Base-by-base conservation (phyloP, 2,888 invertebrate species). In the Rhingia rostrata region DNA sequence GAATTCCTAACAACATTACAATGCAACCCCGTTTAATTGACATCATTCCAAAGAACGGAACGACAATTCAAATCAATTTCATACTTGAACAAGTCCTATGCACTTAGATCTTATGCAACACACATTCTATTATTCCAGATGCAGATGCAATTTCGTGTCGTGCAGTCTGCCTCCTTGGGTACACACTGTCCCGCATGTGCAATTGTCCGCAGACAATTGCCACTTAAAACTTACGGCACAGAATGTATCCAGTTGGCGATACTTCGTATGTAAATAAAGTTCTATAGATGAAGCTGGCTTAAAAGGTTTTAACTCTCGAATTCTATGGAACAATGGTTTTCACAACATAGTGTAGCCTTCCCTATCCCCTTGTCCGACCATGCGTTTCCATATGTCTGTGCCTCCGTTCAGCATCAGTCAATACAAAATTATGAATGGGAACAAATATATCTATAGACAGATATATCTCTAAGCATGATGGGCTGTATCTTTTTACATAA, bases 161-260 rank as follows among this genome's bases (percentile, higher is more conserved):
- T 30, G 4, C 6, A 10, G 4, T n/a, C 30, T 72, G 41, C 22
- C 54, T 54, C 35, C 39, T 35, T 39, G 63, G 35, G 67, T 12
- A 30, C 32, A 39, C 2, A 35, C 30, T 41, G 43, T 7, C 33
- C 77, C 54, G 69, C 47, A 56, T 70, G 69, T 63, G 45, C 77
- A 78, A 69, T 78, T 78, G 77, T 63, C 69, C 77, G 47, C 54
- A 56, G 67, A 77, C 70, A 70, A 70, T 70, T 70, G 72, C 79
- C 49, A 70, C 78, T 64, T 43, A 12, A 37, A n/a, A 45, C 43
- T 45, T 9, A 10, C 49, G 51, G 51, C 37, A 37, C 63, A 35
- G 37, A 47, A 6, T 49, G 12, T 66, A 43, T 22, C 22, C 39
- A 49, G 53, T 69, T 22, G 22, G 22, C 22, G 22, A 22, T 22